Evolutionary conservation across 2,797 vertebrate species (phyloP), one percentile per base, ranked within the genome.

Genomic region (Falco novaeseelandiae): DNA sequence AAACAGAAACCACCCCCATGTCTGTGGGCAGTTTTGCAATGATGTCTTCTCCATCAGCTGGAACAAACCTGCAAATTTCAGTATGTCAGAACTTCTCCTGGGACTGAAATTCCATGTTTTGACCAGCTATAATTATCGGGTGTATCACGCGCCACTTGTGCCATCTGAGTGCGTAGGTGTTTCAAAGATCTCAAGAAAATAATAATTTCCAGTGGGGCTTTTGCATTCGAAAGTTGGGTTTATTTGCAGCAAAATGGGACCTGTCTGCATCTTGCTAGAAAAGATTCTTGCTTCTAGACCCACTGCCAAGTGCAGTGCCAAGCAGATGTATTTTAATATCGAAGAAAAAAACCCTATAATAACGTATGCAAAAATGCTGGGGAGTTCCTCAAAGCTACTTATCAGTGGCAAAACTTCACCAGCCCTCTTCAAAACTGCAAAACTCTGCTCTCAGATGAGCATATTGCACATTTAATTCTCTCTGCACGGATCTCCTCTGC

Each of bases 331-430:
- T 76, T 85, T 21, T 19, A 25, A 38, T 38, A 54, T 19, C 0
- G 7, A 36, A 19, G 4, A 3, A 5, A 5, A 15, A 69, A 93
- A 30, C 8, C 1, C 40, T 40, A 0, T 29, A 14, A 42, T 49
- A 76, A 66, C 0, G 0, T 8, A 42, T 8, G 52, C 73, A 4
- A 48, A 58, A 74, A 22, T 18, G 51, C 32, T 0, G 0, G 4
- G 55, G 59, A 73, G 54, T 87, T 77, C 62, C 69, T 71, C 52
- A 8, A 52, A 90, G 83, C 55, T 8, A 9, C 83, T 95, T 93
- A 93, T 88, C 94, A 38, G 70, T 74, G n/a, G 49, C 15, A 11
- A 27, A 96, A 95, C 83, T 71, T 86, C 19, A 2, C 42, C 9
- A 10, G 32, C 36, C 9, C 65, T 49, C 44, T 72, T 42, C 49